These are phyloP conservation scores for Choloepus didactylus DNA, from an alignment of 2,797 vertebrate genomes.

Conservation along the genomic window DNA sequence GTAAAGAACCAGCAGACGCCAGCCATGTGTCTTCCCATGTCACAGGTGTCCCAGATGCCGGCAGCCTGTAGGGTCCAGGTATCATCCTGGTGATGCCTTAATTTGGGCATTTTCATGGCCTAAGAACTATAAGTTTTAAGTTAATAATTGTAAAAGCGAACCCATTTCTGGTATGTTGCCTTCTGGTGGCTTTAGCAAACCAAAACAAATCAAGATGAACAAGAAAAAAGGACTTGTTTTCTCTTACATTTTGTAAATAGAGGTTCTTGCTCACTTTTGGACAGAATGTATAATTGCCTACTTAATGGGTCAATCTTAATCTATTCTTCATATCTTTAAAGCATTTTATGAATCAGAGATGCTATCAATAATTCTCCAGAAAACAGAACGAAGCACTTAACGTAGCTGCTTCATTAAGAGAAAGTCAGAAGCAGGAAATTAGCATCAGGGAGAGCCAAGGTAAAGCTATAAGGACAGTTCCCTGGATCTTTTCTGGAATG, in stretches of 20 bases:
- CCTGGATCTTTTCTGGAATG: background rate
- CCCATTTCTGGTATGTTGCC: too few relatives aligned
- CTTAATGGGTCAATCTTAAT: background rate
- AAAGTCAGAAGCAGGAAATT: background rate
- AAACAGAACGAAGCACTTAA: background rate
- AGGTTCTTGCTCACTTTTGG: background rate
- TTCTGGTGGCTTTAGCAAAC: too few relatives aligned
- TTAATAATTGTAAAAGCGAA: too few relatives aligned
- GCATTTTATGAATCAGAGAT: background rate
- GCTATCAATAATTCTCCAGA: background rate
- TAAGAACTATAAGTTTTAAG: too few relatives aligned
- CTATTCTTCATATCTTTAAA: background rate
- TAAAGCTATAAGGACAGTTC: background rate
- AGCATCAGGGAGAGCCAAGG: background rate
- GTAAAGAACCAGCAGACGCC: too few relatives aligned
- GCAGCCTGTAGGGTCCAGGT: too few relatives aligned
- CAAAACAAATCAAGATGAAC: background rate
- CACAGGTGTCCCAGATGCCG: too few relatives aligned
- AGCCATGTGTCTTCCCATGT: too few relatives aligned
- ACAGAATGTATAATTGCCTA: background rate
- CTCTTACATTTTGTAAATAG: background rate
- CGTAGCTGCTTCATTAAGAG: background rate
- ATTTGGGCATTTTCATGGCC: too few relatives aligned
- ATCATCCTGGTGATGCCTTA: too few relatives aligned
- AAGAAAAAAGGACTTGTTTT: background rate